Percentiles rank a stretch among this genome's conserved stretches.
Conservation (phyloP, 2,113 vertebrate species). For the Zapus hudsonius region DNA sequence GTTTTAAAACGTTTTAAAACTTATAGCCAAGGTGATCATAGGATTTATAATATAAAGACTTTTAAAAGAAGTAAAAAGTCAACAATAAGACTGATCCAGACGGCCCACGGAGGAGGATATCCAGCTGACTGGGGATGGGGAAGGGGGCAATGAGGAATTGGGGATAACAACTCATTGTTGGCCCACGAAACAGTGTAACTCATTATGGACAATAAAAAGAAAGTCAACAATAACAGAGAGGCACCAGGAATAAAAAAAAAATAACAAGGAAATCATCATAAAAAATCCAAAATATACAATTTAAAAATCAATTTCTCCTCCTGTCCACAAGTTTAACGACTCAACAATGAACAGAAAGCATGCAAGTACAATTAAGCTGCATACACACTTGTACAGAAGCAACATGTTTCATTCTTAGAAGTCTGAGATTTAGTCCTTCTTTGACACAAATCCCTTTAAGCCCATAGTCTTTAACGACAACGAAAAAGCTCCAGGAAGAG, state of each 20-base stretch:
- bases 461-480: background rate
- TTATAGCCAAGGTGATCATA: background rate
- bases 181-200: no score
- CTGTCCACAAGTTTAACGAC: background rate
- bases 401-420: background rate
- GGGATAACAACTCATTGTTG: no score
- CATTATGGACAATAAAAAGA: no score
- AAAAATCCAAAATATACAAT: background rate
- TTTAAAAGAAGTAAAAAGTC: background rate
- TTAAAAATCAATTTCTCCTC: background rate
- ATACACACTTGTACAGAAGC: background rate
- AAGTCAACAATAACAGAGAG: background rate
- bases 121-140: no score
- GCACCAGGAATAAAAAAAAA: background rate
- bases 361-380: background rate
- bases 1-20: background rate
- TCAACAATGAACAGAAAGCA: background rate
- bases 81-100: no score
- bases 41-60: background rate
- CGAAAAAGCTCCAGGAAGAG: background rate
- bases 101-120: no score
- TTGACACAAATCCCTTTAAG: background rate
- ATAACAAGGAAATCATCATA: background rate
- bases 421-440: background rate
- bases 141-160: no score